phyloP scores from a whole-genome alignment of 2,888 invertebrate species.

The Brassicogethes aeneus region DNA sequence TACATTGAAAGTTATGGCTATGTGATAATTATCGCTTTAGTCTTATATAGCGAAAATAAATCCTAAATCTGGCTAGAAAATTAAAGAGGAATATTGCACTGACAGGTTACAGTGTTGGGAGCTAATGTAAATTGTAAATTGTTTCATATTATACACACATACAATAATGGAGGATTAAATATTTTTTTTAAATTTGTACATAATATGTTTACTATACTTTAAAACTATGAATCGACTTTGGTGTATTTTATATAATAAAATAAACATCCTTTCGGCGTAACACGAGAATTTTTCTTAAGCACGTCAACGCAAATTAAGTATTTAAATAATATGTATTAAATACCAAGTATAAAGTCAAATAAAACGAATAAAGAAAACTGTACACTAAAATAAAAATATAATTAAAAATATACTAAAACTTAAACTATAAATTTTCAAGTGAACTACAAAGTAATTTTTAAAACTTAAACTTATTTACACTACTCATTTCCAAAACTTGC shows the following conservation, averaged over 20 bases:
- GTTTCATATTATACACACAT: conserved; percentile 15
- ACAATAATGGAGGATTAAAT: conserved; percentile 9
- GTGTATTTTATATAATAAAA: conserved; percentile 21
- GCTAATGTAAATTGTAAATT: conserved; percentile 11
- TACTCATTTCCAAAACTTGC: too few species aligned
- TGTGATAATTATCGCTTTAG: background rate
- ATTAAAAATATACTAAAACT: too few species aligned
- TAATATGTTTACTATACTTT: conserved; percentile 20
- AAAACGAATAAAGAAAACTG: too few species aligned
- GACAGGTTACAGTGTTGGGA: conserved; percentile 28
- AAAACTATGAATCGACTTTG: conserved; percentile 29
- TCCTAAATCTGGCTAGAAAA: background rate
- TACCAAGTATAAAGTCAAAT: too few species aligned
- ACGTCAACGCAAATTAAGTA: too few species aligned
- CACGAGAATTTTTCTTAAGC: background rate
- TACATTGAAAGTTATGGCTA: background rate
- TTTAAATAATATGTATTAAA: too few species aligned
- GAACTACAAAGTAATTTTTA: conserved; percentile 10
- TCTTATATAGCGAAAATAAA: background rate
- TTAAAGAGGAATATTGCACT: conserved; percentile 29
- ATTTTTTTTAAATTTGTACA: conserved; percentile 27
- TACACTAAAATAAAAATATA: too few species aligned
- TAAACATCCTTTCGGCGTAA: background rate
- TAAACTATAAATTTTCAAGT: conserved; percentile 12
- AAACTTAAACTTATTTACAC: too few species aligned